Evolutionary conservation across 2,113 vertebrate species (phyloP), one percentile per base, ranked within the genome.

Genomic region (Cricetomys ansorgei): DNA sequence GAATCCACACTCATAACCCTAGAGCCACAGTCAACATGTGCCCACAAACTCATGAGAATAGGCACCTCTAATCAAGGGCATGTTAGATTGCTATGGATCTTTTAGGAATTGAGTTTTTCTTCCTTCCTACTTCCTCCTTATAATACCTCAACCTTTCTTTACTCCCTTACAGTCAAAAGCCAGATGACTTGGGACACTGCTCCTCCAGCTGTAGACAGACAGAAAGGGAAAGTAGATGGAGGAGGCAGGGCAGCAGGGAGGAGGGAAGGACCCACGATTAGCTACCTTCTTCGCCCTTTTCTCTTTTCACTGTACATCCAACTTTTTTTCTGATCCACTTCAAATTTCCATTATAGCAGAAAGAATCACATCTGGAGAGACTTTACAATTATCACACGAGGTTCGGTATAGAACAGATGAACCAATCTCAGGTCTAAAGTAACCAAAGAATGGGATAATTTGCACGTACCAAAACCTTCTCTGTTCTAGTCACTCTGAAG

Each of bases 51-150:
- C 69, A 50, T 1, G 25, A 29, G 40, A 27, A 43, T 43, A 57
- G 75, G 88, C 13, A 53, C 64, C n/a, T 91, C 76, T 70, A 43
- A 16, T 15, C 31, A 81, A 89, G 92, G 25, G 76, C 29, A 91
- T 59, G 27, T n/a, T 29, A 45, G 50, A 48, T 4, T 75, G 59
- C 64, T 85, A 34, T 0, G 25, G 83, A 43, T 67, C 69, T 92
- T 91, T 3, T 17, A 88, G 80, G 57, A 79, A 53, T 21, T 25
- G 11, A n/a, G 43, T n/a, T 67, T 73, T 76, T 84, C 69, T 72
- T 96, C 72, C 94, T 91, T 92, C 64, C 62, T 40, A 48, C 65
- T 43, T 90, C n/a, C 29, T 72, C 29, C 11, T 92, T 77, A 43
- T n/a, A 21, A 27, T 1, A 85, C 50, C 70, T 25, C 40, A 16